Evolutionary conservation across 2,113 vertebrate species (phyloP), one percentile per base, ranked within the genome.

Genomic region (Mus pahari): DNA sequence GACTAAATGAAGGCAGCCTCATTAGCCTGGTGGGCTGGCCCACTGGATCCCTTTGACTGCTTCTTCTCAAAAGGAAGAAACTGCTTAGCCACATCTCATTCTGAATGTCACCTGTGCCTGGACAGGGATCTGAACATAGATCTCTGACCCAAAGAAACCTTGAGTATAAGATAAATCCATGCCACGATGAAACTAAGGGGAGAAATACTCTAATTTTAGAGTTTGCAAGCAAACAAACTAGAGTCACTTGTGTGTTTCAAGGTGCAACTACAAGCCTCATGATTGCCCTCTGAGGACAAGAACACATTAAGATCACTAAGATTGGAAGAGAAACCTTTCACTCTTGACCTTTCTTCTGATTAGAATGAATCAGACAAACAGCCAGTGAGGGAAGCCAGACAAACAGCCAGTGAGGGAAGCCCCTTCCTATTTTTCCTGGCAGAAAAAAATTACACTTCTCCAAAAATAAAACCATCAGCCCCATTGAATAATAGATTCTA

Each of bases 191-290:
- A 33, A 89, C 66, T 50, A 73, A 14, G 31, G 19, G 11, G 26
- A 91, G 74, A 96, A 82, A 82, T 84, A 79, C 89, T 84, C 73
- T 71, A 86, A 92, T 45, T 58, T n/a, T n/a, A n/a, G 48, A 93
- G 71, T 84, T 94, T 73, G 9, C 84, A 75, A 93, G 75, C 64
- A 87, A 92, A 14, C 82, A 66, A 33, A 48, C 8, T 64, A 89
- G 48, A 82, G n/a, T 75, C 70, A 91, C 19, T 53, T 70, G 39
- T 83, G 53, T 91, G 83, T 94, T 0, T 78, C 71, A 96, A 79
- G 42, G 33, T 83, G 42, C 17, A 73, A 82, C 39, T 10, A 26
- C 22, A 45, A 53, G 58, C 19, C 78, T 95, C 55, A 14, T 0
- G 6, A 64, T 53, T 90, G 26, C 66, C 91, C 71, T 75, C 48